phyloP scores from a whole-genome alignment of 2,113 vertebrate species.

The Mus pahari region DNA sequence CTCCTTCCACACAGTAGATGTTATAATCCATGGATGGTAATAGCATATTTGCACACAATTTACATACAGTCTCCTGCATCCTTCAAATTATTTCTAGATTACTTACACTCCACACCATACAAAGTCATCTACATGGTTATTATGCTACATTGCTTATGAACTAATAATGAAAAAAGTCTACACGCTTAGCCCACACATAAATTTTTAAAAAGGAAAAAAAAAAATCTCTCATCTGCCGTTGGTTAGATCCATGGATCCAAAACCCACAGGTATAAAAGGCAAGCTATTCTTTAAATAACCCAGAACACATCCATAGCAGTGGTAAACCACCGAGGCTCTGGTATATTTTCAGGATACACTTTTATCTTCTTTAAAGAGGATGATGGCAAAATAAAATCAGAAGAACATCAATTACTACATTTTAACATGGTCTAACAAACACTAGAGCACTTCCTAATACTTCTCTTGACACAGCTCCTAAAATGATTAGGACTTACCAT shows the following conservation, averaged over 20 bases:
- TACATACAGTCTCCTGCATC: background rate
- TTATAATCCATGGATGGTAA: background rate
- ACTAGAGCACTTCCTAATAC: background rate
- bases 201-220: background rate
- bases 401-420: background rate
- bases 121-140: background rate
- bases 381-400: conserved; percentile 41
- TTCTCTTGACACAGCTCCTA: background rate
- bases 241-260: background rate
- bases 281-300: background rate
- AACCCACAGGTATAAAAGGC: background rate
- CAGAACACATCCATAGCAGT: background rate
- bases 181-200: background rate
- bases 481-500: conserved; percentile 16
- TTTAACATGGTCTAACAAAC: conserved; percentile 10
- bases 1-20: background rate
- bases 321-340: background rate
- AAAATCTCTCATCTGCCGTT: background rate
- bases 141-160: background rate
- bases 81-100: background rate
- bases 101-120: background rate
- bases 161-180: background rate
- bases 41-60: background rate
- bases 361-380: conserved; percentile 19
- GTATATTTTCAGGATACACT: background rate